These are phyloP conservation scores for Clarias gariepinus DNA, from an alignment of 2,113 vertebrate genomes.

Conservation along the genomic window DNA sequence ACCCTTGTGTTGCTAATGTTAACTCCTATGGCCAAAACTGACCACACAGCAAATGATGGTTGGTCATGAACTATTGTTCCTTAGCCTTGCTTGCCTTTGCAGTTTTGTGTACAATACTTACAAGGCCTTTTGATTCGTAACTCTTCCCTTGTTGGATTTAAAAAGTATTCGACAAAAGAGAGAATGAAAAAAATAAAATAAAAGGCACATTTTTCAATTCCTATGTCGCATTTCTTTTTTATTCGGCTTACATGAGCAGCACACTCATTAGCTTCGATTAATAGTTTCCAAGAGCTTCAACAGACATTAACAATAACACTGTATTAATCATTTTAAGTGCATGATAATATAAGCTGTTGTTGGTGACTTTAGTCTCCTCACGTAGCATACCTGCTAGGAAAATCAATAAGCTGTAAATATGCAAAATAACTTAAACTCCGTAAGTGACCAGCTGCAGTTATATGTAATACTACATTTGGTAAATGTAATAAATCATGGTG, in stretches of 20 bases:
- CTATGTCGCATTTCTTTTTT: conserved; percentile 2
- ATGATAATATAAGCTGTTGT: background rate
- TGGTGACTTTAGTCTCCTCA: background rate
- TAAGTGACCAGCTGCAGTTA: conserved; percentile 38
- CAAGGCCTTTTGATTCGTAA: conserved; percentile 68
- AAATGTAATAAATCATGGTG: background rate
- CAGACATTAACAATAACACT: background rate
- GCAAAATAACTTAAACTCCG: background rate
- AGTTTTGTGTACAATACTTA: conserved; percentile 68
- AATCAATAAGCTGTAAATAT: background rate
- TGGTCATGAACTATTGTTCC: conserved; percentile 58
- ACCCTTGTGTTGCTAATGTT: conserved; percentile 50
- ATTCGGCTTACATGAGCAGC: conserved; percentile 41
- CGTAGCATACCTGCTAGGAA: background rate
- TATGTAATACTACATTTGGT: background rate
- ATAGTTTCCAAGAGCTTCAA: background rate
- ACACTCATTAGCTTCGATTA: background rate
- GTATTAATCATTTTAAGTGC: background rate
- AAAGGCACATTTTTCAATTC: conserved; percentile 10
- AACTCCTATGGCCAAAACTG: conserved; percentile 45
- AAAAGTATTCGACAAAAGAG: conserved; percentile 35
- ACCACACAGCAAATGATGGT: conserved; percentile 60
- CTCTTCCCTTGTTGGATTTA: conserved; percentile 48
- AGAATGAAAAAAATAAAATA: conserved; percentile 9
- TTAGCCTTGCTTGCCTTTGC: conserved; percentile 71